A percentile compares a stretch with the other conserved stretches of the same genome.
Evolutionary conservation across 2,797 vertebrate species (phyloP).

Genomic region (Paedocypris micromegethes): DNA sequence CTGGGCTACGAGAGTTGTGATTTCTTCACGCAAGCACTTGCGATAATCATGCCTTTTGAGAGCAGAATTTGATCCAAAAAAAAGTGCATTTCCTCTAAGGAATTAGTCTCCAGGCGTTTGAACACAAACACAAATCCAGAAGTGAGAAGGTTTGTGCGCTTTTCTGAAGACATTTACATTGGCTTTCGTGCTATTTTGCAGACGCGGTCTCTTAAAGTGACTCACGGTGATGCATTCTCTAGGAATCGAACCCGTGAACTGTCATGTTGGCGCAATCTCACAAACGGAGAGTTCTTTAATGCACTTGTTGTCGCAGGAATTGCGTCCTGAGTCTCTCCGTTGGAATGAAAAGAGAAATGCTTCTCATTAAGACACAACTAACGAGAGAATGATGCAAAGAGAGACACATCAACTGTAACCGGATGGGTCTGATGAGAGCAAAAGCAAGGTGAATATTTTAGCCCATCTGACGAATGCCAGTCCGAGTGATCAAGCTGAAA

Average conservation of each 20-base stretch:
- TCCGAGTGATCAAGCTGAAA: conserved; percentile 16
- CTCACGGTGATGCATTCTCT: too few species aligned
- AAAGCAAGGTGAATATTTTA: conserved; percentile 43
- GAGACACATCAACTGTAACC: conserved; percentile 23
- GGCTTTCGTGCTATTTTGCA: too few species aligned
- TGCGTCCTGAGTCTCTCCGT: conserved; percentile 13
- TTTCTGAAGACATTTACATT: conserved; percentile 19
- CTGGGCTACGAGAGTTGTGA: neutral
- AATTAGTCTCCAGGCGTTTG: conserved; percentile 11
- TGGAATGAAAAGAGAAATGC: conserved; percentile 24
- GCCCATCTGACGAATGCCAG: conserved; percentile 28
- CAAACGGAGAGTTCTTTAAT: too few species aligned
- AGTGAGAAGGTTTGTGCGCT: conserved; percentile 17
- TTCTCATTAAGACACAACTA: conserved; percentile 40
- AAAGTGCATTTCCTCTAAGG: conserved; percentile 11
- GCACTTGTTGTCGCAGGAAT: conserved; percentile 2
- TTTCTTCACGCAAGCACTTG: conserved; percentile 15
- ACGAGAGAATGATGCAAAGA: conserved; percentile 38
- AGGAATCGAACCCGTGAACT: too few species aligned
- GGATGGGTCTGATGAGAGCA: conserved; percentile 34
- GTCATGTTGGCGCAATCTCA: too few species aligned
- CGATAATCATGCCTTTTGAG: conserved; percentile 17
- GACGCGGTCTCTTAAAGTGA: too few species aligned
- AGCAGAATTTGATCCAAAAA: conserved; percentile 10
- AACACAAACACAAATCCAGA: neutral